phyloP scores from a whole-genome alignment of 2,113 vertebrate genomes.

The Galbula dea region DNA sequence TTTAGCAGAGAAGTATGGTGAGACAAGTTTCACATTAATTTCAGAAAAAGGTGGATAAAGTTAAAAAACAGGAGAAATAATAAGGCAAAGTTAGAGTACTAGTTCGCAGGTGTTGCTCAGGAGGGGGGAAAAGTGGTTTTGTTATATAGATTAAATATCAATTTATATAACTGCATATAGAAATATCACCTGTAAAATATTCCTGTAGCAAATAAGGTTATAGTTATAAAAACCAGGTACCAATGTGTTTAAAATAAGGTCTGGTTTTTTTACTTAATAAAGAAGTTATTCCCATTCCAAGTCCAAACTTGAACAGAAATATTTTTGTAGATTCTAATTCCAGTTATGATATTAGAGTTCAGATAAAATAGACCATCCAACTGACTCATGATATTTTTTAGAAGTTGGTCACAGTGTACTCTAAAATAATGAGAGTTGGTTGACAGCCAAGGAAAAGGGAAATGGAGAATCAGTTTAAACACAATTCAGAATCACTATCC shows the following conservation, averaged over 20 bases:
- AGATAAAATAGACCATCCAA: background rate
- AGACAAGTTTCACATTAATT: background rate
- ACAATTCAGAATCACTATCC: background rate
- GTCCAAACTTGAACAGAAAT: background rate
- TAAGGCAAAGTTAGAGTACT: background rate
- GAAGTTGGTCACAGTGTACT: background rate
- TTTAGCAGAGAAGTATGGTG: background rate
- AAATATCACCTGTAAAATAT: background rate
- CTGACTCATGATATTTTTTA: background rate
- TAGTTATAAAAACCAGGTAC: background rate
- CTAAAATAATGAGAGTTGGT: background rate
- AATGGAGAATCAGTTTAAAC: background rate
- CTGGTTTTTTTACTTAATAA: background rate
- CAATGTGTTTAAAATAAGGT: background rate
- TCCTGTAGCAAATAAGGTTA: background rate
- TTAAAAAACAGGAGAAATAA: background rate
- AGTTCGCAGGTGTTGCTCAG: background rate
- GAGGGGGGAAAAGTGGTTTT: background rate
- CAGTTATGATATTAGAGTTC: background rate
- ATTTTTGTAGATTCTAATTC: background rate
- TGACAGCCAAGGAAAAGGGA: background rate
- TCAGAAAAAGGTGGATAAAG: background rate
- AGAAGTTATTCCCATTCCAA: background rate
- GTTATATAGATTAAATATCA: background rate
- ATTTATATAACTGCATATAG: background rate